phyloP scores from a whole-genome alignment of 2,888 invertebrate genomes.

The Autographa gamma region DNA sequence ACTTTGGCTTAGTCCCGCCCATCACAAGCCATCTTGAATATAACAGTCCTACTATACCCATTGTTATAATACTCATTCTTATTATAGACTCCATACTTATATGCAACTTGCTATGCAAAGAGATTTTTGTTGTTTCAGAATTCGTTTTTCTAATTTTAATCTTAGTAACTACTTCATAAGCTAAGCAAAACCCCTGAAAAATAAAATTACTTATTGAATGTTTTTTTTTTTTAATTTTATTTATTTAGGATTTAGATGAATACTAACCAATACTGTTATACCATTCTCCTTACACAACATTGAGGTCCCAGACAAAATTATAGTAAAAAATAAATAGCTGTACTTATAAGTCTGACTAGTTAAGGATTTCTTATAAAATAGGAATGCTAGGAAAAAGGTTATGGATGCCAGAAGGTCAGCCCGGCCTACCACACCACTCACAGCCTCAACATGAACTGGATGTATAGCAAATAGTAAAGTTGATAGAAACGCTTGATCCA shows the following conservation, averaged over 20 bases:
- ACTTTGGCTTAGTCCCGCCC: constrained; percentile 93
- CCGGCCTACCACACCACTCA: constrained; percentile 97
- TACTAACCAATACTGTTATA: constrained; percentile 93
- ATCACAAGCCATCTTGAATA: constrained; percentile 93
- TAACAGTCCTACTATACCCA: constrained; percentile 87
- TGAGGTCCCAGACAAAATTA: constrained; percentile 89
- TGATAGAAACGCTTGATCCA: constrained; percentile 90
- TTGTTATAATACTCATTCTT: constrained; percentile 86
- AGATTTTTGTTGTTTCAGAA: constrained; percentile 26
- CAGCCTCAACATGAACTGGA: constrained; percentile 97
- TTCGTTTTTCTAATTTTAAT: constrained; percentile 57
- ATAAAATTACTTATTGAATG: constrained; percentile 10
- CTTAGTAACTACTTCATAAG: constrained; percentile 90
- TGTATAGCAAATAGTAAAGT: constrained; percentile 95
- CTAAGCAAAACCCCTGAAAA: constrained; percentile 90
- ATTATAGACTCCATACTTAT: constrained; percentile 64
- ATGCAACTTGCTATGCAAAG: constrained; percentile 15
- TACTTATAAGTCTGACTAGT: constrained; percentile 50
- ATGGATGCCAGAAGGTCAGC: constrained; percentile 96
- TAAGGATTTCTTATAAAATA: constrained; percentile 88
- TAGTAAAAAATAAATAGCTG: constrained; percentile 68
- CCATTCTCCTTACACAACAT: constrained; percentile 98
- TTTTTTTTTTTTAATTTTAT: background rate
- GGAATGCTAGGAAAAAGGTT: constrained; percentile 92
- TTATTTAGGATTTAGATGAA: background rate